phyloP scores from a whole-genome alignment of 2,888 invertebrate species.

The Magallana nippona region DNA sequence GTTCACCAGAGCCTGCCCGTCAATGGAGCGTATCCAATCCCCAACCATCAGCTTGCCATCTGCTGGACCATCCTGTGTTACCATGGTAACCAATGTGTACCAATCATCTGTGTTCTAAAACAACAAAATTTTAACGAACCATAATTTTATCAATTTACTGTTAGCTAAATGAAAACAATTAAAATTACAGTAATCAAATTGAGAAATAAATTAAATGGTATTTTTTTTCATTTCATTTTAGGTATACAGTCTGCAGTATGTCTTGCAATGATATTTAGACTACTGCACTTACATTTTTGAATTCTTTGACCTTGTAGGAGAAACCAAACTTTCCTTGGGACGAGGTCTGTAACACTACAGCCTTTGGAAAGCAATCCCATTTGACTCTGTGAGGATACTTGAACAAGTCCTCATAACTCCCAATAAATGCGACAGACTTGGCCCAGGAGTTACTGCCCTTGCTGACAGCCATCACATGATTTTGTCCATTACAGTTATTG shows the following conservation, averaged over 20 bases:
- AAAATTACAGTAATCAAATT: too few species aligned
- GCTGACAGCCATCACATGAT: neutral
- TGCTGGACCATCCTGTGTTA: conserved; percentile 60
- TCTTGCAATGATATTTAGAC: too few species aligned
- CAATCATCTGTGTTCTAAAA: conserved; percentile 62
- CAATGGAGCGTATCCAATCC: conserved; percentile 71
- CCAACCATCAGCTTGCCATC: conserved; percentile 61
- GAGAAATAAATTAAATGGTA: too few species aligned
- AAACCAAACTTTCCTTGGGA: conserved; percentile 61
- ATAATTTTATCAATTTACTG: too few species aligned
- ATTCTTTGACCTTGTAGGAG: conserved; percentile 65
- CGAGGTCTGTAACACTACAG: conserved; percentile 61
- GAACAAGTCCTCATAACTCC: conserved; percentile 41
- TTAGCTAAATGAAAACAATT: too few species aligned
- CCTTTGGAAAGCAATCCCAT: conserved; percentile 67
- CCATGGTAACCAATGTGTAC: conserved; percentile 64
- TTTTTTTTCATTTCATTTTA: too few species aligned
- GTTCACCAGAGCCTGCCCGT: conserved; percentile 64
- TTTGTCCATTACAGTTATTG: conserved; percentile 33
- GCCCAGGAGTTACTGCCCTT: conserved; percentile 28
- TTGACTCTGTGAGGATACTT: conserved; percentile 63
- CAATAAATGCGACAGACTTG: conserved; percentile 6
- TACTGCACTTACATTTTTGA: conserved; percentile 57
- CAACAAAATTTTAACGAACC: neutral
- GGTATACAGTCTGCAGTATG: too few species aligned